These are phyloP conservation scores for Andrena trimmerana DNA, from an alignment of 2,888 invertebrate genomes.

Conservation along the genomic window DNA sequence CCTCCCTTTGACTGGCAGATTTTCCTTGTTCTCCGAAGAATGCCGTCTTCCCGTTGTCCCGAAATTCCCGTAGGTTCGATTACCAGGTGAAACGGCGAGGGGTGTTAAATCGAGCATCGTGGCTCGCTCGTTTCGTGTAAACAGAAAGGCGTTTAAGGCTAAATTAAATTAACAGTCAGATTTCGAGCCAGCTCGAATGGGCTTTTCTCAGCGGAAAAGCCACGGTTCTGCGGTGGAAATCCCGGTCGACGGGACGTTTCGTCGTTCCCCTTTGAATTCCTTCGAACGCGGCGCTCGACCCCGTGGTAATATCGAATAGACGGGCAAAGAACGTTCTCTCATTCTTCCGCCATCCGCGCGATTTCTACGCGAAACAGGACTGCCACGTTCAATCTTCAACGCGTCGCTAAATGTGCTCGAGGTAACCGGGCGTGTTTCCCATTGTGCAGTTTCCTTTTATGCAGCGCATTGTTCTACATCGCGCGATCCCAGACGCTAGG, in stretches of 20 bases:
- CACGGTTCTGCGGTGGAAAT: background rate
- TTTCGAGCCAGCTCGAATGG: conserved; percentile 9
- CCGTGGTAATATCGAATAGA: conserved; percentile 8
- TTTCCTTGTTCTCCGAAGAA: background rate
- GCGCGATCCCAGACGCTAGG: conserved; percentile 11
- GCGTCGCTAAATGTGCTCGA: conserved; percentile 18
- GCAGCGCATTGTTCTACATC: conserved; percentile 12
- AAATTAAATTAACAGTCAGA: conserved; percentile 34
- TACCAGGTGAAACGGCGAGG: conserved; percentile 9
- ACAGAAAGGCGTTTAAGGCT: conserved; percentile 8
- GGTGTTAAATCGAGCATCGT: conserved; percentile 8
- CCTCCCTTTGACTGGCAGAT: background rate
- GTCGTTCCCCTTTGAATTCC: conserved; percentile 29
- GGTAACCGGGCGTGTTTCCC: conserved; percentile 7
- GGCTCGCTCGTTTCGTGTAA: background rate
- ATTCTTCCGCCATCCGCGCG: conserved; percentile 13
- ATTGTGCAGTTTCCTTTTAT: conserved; percentile 23
- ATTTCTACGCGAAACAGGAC: conserved; percentile 21
- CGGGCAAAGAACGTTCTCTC: background rate
- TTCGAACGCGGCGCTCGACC: background rate
- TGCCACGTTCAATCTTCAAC: conserved; percentile 7
- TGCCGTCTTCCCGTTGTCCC: background rate
- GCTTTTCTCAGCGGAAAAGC: conserved; percentile 7
- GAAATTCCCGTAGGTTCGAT: conserved; percentile 10
- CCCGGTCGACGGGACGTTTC: conserved; percentile 17